A percentile compares a stretch with the other conserved stretches of the same genome.
These are phyloP conservation scores for Heliocidaris erythrogramma DNA, from an alignment of 35 echinoderm and acorn worm species.

Conservation along the genomic window DNA sequence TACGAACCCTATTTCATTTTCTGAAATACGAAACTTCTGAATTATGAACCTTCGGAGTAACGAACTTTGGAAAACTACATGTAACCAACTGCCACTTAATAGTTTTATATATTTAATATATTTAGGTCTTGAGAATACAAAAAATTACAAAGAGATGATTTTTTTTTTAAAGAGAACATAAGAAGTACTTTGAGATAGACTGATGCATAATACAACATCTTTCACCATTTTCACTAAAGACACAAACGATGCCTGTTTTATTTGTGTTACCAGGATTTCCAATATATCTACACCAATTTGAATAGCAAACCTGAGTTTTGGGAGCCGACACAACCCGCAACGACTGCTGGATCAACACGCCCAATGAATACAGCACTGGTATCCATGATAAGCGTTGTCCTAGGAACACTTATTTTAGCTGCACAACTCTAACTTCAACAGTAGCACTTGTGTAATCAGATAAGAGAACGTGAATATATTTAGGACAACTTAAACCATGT, in stretches of 20 bases:
- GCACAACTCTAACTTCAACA: background rate
- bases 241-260: background rate
- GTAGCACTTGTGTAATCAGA: background rate
- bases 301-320: constrained; percentile 49
- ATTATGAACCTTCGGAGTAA: no score
- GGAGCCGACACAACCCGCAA: background rate
- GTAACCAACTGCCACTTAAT: no score
- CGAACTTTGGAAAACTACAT: no score
- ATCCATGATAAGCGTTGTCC: background rate
- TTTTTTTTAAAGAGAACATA: background rate
- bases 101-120: no score
- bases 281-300: constrained; percentile 70
- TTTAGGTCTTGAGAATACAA: no score
- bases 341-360: background rate
- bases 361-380: background rate
- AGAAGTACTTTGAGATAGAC: no score
- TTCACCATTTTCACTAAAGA: no score
- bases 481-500: no score
- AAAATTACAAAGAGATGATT: background rate
- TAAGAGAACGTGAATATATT: no score
- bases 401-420: background rate
- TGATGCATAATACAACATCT: no score
- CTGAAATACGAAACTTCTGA: no score
- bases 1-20: no score
- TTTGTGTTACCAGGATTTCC: constrained; percentile 39